Evolutionary conservation across 2,113 vertebrate genomes (phyloP), one percentile per base, ranked within the genome.

Genomic region (Bubo blakistoni): DNA sequence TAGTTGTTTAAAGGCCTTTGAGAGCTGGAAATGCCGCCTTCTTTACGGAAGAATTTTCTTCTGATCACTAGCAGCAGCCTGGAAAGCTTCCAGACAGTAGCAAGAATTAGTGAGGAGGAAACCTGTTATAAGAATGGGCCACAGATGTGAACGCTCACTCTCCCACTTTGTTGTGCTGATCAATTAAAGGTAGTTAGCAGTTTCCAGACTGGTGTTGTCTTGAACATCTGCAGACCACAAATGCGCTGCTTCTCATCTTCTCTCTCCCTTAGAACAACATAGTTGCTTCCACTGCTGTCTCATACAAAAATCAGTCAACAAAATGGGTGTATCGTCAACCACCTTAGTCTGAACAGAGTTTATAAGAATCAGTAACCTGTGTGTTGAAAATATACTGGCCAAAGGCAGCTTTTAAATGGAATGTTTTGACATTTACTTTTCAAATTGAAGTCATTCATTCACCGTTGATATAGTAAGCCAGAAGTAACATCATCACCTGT

Each of bases 31-130:
- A 51, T 74, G 30, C 32, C 27, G 10, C 10, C 26, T 54, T 80
- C 55, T 88, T 92, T 74, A 55, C 19, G 38, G 62, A 86, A 62
- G 59, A 88, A 81, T 65, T 83, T 42, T 88, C 67, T 81, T 81
- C 78, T 95, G 26, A 38, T 87, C 59, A 70, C 76, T 32, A 86
- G 63, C 72, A 88, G 80, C 63, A 94, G 40, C 16, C 62, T 95
- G 95, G 91, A 95, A 95, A 88, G 7, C 27, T 92, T 97, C 95
- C 95, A 96, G 88, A 38, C 59, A 70, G 76, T 15, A 94, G 80
- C 76, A 95, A 92, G 91, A 78, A 65, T 81, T 84, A 92, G 94
- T 62, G 91, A 94, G 76, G 47, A 73, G 83, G 88, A 94, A 95
- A 81, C n/a, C 10, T 69, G 88, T 63, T 83, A 18, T 54, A 92